Evolutionary conservation across 2,113 vertebrate species (phyloP).

Genomic region (Mugil cephalus): DNA sequence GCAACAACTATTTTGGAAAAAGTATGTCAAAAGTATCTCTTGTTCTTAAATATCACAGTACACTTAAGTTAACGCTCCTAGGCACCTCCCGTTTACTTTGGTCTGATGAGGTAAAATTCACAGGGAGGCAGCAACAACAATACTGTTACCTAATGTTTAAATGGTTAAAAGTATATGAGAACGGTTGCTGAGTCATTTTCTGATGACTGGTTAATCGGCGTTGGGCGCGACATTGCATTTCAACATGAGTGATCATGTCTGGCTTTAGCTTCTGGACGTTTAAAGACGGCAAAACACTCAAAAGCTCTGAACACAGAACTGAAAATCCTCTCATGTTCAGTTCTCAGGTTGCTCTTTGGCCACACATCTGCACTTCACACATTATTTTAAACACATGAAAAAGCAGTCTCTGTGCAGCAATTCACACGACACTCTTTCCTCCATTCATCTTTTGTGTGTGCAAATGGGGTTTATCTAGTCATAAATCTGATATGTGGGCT

Average conservation of each 20-base stretch:
- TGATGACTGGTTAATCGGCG: background rate
- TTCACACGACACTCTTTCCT: slow-evolving; percentile 4
- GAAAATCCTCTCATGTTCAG: background rate
- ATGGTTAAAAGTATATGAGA: background rate
- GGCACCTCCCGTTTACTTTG: too few relatives aligned
- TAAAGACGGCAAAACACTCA: background rate
- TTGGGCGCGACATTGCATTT: too few relatives aligned
- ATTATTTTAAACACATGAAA: slow-evolving; percentile 8
- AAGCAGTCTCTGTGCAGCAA: slow-evolving; percentile 2
- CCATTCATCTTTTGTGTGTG: background rate
- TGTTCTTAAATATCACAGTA: too few relatives aligned
- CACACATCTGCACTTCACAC: slow-evolving; percentile 17
- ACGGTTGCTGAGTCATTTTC: background rate
- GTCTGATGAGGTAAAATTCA: background rate
- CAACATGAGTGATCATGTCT: background rate
- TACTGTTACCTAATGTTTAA: too few relatives aligned
- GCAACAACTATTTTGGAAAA: too few relatives aligned
- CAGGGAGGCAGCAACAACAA: background rate
- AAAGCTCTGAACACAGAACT: too few relatives aligned
- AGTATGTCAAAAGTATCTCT: too few relatives aligned
- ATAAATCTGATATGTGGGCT: background rate
- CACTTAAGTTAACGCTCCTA: too few relatives aligned
- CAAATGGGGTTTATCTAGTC: slow-evolving; percentile 3
- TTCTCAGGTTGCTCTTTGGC: background rate
- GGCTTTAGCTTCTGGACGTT: background rate